Evolutionary conservation across 2,797 vertebrate species (phyloP).

Genomic region (Acanthurus leucopareius): DNA sequence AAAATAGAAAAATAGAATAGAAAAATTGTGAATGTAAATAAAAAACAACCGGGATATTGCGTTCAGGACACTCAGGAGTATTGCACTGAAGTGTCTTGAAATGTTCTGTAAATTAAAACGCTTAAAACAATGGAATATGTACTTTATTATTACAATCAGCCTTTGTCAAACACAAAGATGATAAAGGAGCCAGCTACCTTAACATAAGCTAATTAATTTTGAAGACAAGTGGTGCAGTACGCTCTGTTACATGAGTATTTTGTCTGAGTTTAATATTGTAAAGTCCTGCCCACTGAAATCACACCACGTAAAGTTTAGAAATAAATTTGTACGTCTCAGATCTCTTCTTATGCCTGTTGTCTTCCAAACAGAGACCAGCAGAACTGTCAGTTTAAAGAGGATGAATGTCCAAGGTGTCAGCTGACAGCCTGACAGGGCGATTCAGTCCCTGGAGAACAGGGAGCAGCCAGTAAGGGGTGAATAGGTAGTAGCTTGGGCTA

Average conservation of each 20-base stretch:
- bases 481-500: constrained; percentile 61
- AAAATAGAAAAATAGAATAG: too few relatives aligned
- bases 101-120: background rate
- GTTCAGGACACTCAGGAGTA: too few relatives aligned
- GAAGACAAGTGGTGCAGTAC: background rate
- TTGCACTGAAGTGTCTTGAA: too few relatives aligned
- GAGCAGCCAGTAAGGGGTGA: constrained; percentile 52
- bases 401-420: constrained; percentile 62
- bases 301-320: background rate
- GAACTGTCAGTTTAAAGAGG: constrained; percentile 60
- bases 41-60: too few relatives aligned
- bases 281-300: background rate
- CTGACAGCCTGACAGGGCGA: constrained; percentile 58
- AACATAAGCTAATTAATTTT: background rate
- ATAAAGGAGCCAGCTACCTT: background rate
- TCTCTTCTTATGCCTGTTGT: constrained; percentile 38
- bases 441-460: constrained; percentile 65
- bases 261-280: background rate
- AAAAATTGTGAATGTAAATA: too few relatives aligned
- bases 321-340: constrained; percentile 1
- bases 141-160: background rate
- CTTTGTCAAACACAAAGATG: background rate
- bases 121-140: background rate
- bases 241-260: background rate
- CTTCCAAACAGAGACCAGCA: constrained; percentile 43